Conservation (phyloP, 2,113 vertebrate species). For the Grantiella picta region DNA sequence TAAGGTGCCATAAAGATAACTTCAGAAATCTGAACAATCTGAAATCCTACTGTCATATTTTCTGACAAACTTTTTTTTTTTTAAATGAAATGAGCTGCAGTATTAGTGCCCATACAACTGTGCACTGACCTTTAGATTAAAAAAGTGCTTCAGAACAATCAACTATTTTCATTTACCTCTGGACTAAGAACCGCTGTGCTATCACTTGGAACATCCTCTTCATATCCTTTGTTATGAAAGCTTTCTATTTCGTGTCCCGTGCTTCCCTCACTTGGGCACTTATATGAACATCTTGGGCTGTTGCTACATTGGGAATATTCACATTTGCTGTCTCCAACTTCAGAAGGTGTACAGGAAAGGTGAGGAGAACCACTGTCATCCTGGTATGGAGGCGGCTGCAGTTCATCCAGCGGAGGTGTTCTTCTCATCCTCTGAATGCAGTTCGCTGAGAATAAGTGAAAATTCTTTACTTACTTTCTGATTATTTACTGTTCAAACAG, state of each 20-base stretch:
- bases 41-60: neutral
- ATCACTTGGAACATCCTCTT: constrained; percentile 95
- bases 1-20: neutral
- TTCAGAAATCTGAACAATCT: neutral
- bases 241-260: constrained; percentile 85
- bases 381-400: constrained; percentile 94
- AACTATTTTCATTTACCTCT: constrained; percentile 77
- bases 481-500: neutral
- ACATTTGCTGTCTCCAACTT: constrained; percentile 90
- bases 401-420: constrained; percentile 92
- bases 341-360: constrained; percentile 93
- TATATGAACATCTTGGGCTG: constrained; percentile 89
- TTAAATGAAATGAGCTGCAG: neutral
- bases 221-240: constrained; percentile 91
- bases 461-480: constrained; percentile 46
- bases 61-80: neutral
- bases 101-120: neutral
- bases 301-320: constrained; percentile 89
- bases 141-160: neutral
- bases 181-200: constrained; percentile 95
- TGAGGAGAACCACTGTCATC: constrained; percentile 94
- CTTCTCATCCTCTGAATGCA: constrained; percentile 97
- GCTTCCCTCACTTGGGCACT: constrained; percentile 91
- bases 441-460: constrained; percentile 80
- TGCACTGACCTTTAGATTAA: neutral